These are phyloP conservation scores for Apis dorsata DNA, from an alignment of 1,140 invertebrate species.

Conservation along the genomic window DNA sequence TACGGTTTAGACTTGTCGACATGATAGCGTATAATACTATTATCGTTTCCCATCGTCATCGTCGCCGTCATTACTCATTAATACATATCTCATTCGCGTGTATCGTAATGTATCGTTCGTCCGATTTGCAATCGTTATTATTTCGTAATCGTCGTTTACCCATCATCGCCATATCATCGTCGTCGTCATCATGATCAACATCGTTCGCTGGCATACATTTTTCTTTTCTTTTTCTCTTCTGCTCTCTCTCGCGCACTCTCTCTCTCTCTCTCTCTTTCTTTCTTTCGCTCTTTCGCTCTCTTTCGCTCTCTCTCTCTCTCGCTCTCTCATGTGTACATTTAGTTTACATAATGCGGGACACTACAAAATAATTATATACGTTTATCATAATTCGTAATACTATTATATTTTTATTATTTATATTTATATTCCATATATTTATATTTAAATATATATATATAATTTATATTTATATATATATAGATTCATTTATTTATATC, in stretches of 20 bases:
- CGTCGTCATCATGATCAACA: slow-evolving; percentile 43
- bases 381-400: slow-evolving; percentile 69
- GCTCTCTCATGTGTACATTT: slow-evolving; percentile 74
- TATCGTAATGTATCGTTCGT: slow-evolving; percentile 48
- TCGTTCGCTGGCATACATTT: slow-evolving; percentile 59
- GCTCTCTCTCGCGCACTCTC: no score
- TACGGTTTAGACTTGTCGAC: slow-evolving; percentile 80
- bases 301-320: no score
- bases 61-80: slow-evolving; percentile 63
- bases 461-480: slow-evolving; percentile 74
- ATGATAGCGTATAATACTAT: slow-evolving; percentile 80
- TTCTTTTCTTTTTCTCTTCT: slow-evolving; percentile 11
- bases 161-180: slow-evolving; percentile 63
- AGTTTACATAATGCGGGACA: slow-evolving; percentile 79
- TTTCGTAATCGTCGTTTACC: slow-evolving; percentile 62
- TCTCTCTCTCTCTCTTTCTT: no score
- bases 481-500: slow-evolving; percentile 76
- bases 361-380: slow-evolving; percentile 79
- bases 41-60: slow-evolving; percentile 76
- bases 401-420: slow-evolving; percentile 75
- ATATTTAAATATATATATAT: slow-evolving; percentile 70
- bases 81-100: slow-evolving; percentile 64
- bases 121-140: slow-evolving; percentile 55
- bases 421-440: slow-evolving; percentile 62
- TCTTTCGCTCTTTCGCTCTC: no score